These are phyloP conservation scores for Aurelia sp. DNA, from an alignment of 30 jellyfish, hydroid and myxozoan species.

Conservation along the genomic window DNA sequence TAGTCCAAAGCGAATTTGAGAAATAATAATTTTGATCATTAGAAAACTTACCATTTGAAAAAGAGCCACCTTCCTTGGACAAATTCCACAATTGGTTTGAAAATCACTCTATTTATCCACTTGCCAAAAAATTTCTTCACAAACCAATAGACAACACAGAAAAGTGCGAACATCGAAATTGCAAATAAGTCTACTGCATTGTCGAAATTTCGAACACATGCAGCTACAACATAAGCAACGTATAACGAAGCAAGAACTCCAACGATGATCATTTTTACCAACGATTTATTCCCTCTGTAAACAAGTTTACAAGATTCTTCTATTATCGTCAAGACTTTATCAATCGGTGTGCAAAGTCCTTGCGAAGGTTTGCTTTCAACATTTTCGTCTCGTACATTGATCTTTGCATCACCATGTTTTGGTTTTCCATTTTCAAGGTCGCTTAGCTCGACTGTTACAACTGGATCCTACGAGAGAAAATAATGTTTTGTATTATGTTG, in stretches of 20 bases:
- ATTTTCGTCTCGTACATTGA: too few relatives aligned
- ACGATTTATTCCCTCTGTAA: slow-evolving; percentile 9
- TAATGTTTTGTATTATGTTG: too few relatives aligned
- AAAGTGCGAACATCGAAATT: slow-evolving; percentile 78
- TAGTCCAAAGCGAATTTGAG: too few relatives aligned
- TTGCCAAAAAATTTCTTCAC: slow-evolving; percentile 80
- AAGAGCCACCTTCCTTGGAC: slow-evolving; percentile 51
- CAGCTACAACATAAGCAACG: slow-evolving; percentile 74
- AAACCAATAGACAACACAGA: slow-evolving; percentile 85
- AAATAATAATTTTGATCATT: not conserved
- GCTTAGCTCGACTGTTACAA: too few relatives aligned
- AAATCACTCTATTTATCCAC: slow-evolving; percentile 37
- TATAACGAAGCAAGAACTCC: slow-evolving; percentile 48
- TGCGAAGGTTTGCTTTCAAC: too few relatives aligned
- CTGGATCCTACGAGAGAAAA: too few relatives aligned
- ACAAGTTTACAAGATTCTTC: slow-evolving; percentile 42
- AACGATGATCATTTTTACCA: slow-evolving; percentile 11
- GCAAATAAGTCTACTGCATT: slow-evolving; percentile 83
- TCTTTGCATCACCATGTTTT: too few relatives aligned
- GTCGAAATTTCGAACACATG: slow-evolving; percentile 56
- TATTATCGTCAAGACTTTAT: not conserved
- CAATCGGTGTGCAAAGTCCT: too few relatives aligned
- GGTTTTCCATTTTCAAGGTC: too few relatives aligned
- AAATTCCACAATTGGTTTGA: slow-evolving; percentile 57
- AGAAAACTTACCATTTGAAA: slow-evolving; percentile 78